Base-by-base conservation (phyloP, 2,888 invertebrate species). In the Diloba caeruleocephala region DNA sequence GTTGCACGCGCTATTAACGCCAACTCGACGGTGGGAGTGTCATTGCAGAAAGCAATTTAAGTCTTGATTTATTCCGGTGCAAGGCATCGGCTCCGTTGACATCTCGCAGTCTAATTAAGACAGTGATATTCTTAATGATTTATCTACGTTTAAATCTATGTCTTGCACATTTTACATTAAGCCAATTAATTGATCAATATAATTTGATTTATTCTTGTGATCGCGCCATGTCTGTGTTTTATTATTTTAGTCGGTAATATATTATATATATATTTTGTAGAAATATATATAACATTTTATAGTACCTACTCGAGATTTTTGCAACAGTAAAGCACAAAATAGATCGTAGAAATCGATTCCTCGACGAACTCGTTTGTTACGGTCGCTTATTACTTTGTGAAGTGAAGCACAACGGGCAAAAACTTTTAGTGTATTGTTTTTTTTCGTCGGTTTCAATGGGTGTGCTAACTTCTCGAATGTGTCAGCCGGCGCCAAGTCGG, bases 1-100 rank as follows among this genome's bases (percentile, higher is more conserved):
- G 86, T 84, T 92, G 89, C 91, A 92, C 90, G 92, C 90, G 90
- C 91, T 88, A 92, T 92, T 92, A 91, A 90, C 89, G 87, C 85
- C 84, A 83, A 86, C 78, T 88, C 85, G 87, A 81, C 88, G 84
- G 82, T 90, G 87, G 92, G 91, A 85, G 90, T 89, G 89, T 85
- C 89, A 84, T 85, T 85, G 91, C 84, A 84, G 90, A 89, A 90
- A 91, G 89, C 90, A 88, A 90, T 91, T 90, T 89, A 84, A 81
- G 79, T 84, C 80, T 81, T 91, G 90, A 92, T 92, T 91, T 92
- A 92, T 92, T 81, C 82, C 78, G 71, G 77, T 79, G 83, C 81
- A 81, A 76, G 79, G 77, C 82, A 85, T 84, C 79, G 82, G 63
- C 78, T 81, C 59, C 84, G 89, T 79, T 90, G 90, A 90, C 90